These are phyloP conservation scores for Acanthoscelides obtectus DNA, from an alignment of 2,888 invertebrate species.

Conservation along the genomic window DNA sequence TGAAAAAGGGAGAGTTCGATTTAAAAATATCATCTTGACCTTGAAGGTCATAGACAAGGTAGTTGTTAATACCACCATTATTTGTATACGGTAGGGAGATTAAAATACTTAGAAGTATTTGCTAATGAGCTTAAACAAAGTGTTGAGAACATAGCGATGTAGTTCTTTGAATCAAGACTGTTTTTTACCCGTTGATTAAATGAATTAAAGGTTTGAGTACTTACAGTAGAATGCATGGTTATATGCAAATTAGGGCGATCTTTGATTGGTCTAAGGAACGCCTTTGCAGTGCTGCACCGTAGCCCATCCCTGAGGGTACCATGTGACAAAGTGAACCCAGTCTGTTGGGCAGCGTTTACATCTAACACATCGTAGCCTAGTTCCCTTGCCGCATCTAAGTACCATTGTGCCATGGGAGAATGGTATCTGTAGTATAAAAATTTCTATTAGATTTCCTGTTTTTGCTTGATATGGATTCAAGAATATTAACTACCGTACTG, in stretches of 20 bases:
- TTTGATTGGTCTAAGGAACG: constrained; percentile 60
- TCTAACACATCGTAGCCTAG: constrained; percentile 67
- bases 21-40: no score
- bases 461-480: no score
- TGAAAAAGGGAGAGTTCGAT: no score
- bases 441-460: not conserved
- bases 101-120: no score
- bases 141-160: not conserved
- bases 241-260: constrained; percentile 67
- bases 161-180: not conserved
- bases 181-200: not conserved
- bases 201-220: no score
- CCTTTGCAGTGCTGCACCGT: constrained; percentile 80
- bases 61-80: no score
- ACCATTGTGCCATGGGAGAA: constrained; percentile 64
- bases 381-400: constrained; percentile 65
- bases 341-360: constrained; percentile 73
- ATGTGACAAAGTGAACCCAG: constrained; percentile 72
- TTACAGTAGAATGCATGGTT: constrained; percentile 27
- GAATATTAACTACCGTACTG: no score
- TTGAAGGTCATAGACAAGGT: no score
- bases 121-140: no score
- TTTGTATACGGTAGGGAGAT: no score
- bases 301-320: constrained; percentile 74
- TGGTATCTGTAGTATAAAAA: constrained; percentile 48